These are phyloP conservation scores for Athalia circularis DNA, from an alignment of 2,888 invertebrate genomes.

Conservation along the genomic window DNA sequence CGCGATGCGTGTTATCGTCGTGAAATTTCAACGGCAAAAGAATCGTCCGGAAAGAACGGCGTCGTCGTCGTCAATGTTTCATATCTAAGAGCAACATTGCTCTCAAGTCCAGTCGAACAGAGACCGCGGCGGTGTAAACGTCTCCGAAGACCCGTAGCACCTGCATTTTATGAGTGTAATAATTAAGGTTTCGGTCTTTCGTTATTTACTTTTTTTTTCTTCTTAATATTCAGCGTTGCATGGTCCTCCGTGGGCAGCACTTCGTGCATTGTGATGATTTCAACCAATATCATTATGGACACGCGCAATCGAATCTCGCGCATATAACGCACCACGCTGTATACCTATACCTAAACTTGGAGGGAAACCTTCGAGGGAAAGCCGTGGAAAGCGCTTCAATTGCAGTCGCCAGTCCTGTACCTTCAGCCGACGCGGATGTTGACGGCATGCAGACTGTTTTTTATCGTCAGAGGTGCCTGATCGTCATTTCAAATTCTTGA, in stretches of 20 bases:
- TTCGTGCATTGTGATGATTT: constrained; percentile 1
- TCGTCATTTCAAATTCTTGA: too few species aligned
- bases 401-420: constrained; percentile 22
- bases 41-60: neutral
- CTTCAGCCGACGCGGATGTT: constrained; percentile 1
- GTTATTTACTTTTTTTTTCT: neutral
- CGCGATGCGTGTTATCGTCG: constrained; percentile 13
- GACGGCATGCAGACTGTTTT: neutral
- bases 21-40: neutral
- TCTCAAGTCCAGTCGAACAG: constrained; percentile 27
- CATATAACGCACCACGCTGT: neutral
- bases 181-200: neutral
- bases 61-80: constrained; percentile 5
- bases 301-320: constrained; percentile 29
- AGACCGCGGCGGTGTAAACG: constrained; percentile 25
- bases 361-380: constrained; percentile 13
- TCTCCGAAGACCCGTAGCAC: constrained; percentile 12
- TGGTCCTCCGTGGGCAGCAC: too few species aligned
- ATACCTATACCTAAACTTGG: too few species aligned
- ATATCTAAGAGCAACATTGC: constrained; percentile 9
- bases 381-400: constrained; percentile 17
- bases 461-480: too few species aligned
- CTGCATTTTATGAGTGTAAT: neutral
- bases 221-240: too few species aligned
- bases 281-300: constrained; percentile 1